Evolutionary conservation across 2,888 invertebrate genomes (phyloP).

Genomic region (Microplitis deprimator): DNA sequence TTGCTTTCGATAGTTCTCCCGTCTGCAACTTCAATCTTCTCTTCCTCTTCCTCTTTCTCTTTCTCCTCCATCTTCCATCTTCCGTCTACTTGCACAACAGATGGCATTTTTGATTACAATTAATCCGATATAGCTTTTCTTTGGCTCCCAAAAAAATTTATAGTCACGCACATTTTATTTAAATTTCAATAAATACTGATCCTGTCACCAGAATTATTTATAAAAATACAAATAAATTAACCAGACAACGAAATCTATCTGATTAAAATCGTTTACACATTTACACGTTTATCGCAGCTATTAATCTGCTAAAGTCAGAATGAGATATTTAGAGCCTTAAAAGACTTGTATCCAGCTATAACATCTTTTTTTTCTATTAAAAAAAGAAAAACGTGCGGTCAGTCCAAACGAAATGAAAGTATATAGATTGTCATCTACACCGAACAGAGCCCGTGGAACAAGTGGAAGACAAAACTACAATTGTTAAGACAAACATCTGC

Average conservation of each 20-base stretch:
- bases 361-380: not conserved
- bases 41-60: too few relatives aligned
- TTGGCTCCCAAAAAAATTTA: not conserved
- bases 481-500: constrained; percentile 39
- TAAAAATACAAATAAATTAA: not conserved
- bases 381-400: constrained; percentile 22
- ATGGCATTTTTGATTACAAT: constrained; percentile 63
- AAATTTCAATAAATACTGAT: not conserved
- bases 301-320: not conserved
- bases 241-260: constrained; percentile 41
- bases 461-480: constrained; percentile 36
- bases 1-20: constrained; percentile 46
- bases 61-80: too few relatives aligned
- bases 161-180: not conserved
- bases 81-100: constrained; percentile 48
- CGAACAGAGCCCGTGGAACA: constrained; percentile 8
- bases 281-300: not conserved
- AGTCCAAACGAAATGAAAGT: constrained; percentile 24
- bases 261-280: constrained; percentile 20
- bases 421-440: constrained; percentile 39
- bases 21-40: too few relatives aligned
- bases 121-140: constrained; percentile 58
- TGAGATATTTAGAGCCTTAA: not conserved
- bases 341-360: not conserved
- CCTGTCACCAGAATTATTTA: constrained; percentile 30